phyloP scores from a whole-genome alignment of 1,140 invertebrate genomes.

The Phymorhynchus buccinoides region DNA sequence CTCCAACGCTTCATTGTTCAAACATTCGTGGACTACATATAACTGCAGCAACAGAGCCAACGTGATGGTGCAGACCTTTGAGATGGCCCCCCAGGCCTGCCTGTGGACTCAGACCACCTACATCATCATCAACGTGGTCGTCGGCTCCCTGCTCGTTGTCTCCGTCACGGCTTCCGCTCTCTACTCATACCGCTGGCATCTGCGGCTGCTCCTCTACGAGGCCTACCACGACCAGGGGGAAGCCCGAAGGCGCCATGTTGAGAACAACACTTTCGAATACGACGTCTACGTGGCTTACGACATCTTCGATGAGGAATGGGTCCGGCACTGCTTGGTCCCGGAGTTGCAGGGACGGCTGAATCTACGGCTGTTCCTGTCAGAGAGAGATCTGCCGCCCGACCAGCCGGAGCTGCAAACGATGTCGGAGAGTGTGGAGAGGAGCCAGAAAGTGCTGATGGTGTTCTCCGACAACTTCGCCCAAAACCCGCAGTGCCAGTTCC shows the following conservation, averaged over 20 bases:
- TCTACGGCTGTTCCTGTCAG: constrained; percentile 55
- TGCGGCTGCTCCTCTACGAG: constrained; percentile 31
- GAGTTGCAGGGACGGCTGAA: constrained; percentile 27
- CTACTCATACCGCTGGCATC: not conserved
- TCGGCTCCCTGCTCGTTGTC: not conserved
- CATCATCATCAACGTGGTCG: not conserved
- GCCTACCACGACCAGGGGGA: not conserved
- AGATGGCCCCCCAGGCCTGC: constrained; percentile 26
- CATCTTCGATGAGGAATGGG: not conserved
- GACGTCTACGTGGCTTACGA: constrained; percentile 45
- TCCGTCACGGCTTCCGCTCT: not conserved
- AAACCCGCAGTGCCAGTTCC: constrained; percentile 61
- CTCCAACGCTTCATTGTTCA: not conserved
- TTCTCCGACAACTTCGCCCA: constrained; percentile 52
- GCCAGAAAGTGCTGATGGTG: constrained; percentile 53
- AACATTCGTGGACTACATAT: constrained; percentile 5
- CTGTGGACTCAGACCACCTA: not conserved
- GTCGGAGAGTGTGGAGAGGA: constrained; percentile 51
- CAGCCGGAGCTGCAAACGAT: constrained; percentile 56
- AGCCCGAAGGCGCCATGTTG: not conserved
- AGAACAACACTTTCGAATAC: constrained; percentile 39
- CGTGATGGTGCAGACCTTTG: not conserved
- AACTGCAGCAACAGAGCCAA: not conserved
- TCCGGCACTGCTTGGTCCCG: not conserved
- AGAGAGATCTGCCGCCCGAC: constrained; percentile 59